Evolutionary conservation across 37 sponge, comb jelly and placozoan species (phyloP).

Genomic region (Petrosia ficiformis): DNA sequence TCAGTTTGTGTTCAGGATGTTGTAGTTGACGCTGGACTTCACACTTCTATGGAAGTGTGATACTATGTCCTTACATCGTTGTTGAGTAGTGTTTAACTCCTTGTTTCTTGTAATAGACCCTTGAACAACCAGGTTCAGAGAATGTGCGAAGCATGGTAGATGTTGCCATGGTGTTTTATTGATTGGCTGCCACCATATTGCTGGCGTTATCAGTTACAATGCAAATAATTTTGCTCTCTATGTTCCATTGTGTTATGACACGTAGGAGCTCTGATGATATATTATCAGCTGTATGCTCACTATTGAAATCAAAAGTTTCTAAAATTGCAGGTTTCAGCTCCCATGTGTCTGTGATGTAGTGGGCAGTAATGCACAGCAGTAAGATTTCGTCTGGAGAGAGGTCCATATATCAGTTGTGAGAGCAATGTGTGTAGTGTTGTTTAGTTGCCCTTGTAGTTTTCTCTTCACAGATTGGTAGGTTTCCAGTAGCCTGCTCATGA

Average conservation of each 20-base stretch:
- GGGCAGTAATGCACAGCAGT: background rate
- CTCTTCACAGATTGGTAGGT: background rate
- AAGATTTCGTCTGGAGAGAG: background rate
- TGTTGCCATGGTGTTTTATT: background rate
- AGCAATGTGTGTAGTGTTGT: background rate
- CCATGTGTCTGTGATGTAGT: background rate
- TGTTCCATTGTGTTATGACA: background rate
- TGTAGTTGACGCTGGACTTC: background rate
- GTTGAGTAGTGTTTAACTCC: background rate
- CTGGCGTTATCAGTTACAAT: constrained; percentile 13
- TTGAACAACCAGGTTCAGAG: constrained; percentile 13
- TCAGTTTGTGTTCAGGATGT: background rate
- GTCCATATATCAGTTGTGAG: background rate
- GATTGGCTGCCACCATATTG: constrained; percentile 4
- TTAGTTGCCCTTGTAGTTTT: background rate
- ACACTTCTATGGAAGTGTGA: background rate
- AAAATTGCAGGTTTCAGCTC: background rate
- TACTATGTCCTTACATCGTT: constrained; percentile 2
- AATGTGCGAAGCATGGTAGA: constrained; percentile 13
- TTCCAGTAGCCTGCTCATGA: background rate
- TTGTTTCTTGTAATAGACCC: background rate
- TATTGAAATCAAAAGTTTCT: background rate
- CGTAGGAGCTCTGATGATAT: background rate
- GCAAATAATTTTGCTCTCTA: background rate
- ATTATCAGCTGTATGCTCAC: background rate